Evolutionary conservation across 2,797 vertebrate genomes (phyloP).

Genomic region (Characodon lateralis): DNA sequence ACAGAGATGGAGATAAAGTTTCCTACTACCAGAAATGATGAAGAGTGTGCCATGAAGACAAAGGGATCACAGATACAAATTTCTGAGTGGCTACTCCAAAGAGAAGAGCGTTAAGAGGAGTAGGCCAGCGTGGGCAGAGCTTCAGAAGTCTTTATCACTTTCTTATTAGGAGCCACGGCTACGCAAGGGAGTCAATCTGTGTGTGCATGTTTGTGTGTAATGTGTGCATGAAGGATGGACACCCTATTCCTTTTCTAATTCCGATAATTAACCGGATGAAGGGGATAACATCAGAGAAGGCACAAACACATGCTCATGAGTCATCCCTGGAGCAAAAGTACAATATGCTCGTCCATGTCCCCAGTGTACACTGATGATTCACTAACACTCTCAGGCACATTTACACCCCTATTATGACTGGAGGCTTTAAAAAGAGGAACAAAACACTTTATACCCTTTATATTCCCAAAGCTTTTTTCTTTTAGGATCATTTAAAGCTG

Average conservation of each 20-base stretch:
- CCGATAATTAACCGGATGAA: conserved; percentile 52
- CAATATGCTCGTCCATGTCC: not conserved
- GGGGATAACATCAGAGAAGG: conserved; percentile 11
- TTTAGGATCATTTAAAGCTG: not conserved
- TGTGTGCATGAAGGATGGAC: conserved; percentile 4
- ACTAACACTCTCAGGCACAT: not conserved
- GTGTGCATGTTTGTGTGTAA: not conserved
- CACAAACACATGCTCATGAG: conserved; percentile 33
- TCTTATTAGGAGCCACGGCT: not conserved
- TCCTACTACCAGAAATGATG: not conserved
- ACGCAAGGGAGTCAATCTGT: not conserved
- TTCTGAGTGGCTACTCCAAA: not conserved
- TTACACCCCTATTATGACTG: not conserved
- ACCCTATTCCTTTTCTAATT: conserved; percentile 42
- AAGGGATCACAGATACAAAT: not conserved
- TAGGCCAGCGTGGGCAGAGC: conserved; percentile 2
- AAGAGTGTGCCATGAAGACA: not conserved
- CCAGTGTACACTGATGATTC: not conserved
- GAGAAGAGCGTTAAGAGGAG: conserved; percentile 29
- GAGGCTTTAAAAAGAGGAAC: not conserved
- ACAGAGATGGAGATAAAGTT: not conserved
- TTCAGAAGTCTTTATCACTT: not conserved
- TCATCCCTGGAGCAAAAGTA: conserved; percentile 43
- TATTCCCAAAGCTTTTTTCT: not conserved
- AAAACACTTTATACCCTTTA: too few species aligned